These are phyloP conservation scores for Eristalis intricaria DNA, from an alignment of 2,888 invertebrate species.

Conservation along the genomic window DNA sequence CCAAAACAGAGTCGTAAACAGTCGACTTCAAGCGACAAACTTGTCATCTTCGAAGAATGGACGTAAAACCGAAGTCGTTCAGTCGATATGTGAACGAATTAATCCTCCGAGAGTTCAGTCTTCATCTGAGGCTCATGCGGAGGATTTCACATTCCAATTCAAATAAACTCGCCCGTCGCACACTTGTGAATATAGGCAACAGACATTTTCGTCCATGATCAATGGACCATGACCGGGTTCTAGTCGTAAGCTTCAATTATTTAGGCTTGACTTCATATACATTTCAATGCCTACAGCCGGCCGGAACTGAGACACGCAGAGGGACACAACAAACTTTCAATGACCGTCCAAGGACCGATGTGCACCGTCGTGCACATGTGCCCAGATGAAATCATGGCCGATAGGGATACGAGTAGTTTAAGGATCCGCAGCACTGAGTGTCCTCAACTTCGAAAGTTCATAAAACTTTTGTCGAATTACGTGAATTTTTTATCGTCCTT, in stretches of 20 bases:
- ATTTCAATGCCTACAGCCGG: not conserved
- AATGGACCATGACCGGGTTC: not conserved
- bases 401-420: not conserved
- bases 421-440: conserved; percentile 23
- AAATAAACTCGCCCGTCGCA: not conserved
- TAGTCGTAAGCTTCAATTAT: conserved; percentile 12
- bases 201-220: no score
- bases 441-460: conserved; percentile 47
- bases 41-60: no score
- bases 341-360: not conserved
- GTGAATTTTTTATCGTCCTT: conserved; percentile 52
- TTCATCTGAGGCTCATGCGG: not conserved
- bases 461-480: conserved; percentile 62
- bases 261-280: not conserved
- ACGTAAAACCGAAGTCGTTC: no score
- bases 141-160: not conserved
- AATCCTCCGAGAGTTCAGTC: no score
- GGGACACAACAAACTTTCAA: not conserved
- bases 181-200: not conserved
- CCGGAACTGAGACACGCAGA: not conserved
- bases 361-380: not conserved
- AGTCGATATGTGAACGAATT: no score
- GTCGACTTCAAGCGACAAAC: no score
- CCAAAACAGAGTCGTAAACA: no score
- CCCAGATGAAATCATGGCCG: not conserved